Percentiles rank a stretch among this genome's conserved stretches.
These are phyloP conservation scores for Rhynchopsitta pachyrhyncha DNA, from an alignment of 2,113 vertebrate genomes.

Conservation along the genomic window DNA sequence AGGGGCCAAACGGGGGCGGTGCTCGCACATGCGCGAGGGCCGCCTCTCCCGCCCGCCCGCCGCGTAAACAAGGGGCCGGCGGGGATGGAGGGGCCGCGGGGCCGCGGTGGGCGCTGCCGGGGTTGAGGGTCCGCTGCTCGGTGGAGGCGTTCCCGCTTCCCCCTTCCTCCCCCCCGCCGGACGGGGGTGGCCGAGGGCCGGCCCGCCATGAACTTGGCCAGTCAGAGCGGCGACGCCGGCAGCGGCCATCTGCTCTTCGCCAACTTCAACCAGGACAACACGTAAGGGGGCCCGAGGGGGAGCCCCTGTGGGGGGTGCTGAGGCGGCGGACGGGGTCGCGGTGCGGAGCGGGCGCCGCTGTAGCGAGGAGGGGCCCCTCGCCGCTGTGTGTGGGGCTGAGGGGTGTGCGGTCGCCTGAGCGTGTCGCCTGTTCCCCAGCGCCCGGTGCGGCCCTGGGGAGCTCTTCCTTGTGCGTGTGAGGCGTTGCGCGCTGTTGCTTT, in stretches of 20 bases:
- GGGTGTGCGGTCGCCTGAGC: neutral
- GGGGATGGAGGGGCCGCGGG: slow-evolving; percentile 66
- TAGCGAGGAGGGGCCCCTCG: neutral
- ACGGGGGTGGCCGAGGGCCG: neutral
- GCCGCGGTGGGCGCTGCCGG: neutral
- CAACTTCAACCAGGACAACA: slow-evolving; percentile 99
- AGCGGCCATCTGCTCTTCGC: slow-evolving; percentile 96
- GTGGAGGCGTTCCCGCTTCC: neutral
- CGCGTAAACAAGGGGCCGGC: slow-evolving; percentile 77
- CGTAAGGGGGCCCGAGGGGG: slow-evolving; percentile 77
- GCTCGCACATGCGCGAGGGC: slow-evolving; percentile 49
- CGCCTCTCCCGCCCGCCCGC: slow-evolving; percentile 28
- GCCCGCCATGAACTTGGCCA: slow-evolving; percentile 91
- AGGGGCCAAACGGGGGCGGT: neutral
- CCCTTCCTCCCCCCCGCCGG: neutral
- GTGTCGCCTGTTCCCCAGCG: accelerated
- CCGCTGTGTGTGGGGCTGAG: neutral
- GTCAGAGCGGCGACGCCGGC: slow-evolving; percentile 93
- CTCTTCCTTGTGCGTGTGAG: neutral
- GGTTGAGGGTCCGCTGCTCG: neutral
- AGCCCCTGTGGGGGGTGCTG: neutral
- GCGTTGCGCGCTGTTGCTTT: neutral
- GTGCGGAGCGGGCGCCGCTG: too few species aligned
- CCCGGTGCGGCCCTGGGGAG: neutral
- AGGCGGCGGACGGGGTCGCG: neutral